A percentile compares a stretch with the other conserved stretches of the same genome.
These are phyloP conservation scores for Myotis yumanensis DNA, from an alignment of 2,113 vertebrate species.

Conservation along the genomic window DNA sequence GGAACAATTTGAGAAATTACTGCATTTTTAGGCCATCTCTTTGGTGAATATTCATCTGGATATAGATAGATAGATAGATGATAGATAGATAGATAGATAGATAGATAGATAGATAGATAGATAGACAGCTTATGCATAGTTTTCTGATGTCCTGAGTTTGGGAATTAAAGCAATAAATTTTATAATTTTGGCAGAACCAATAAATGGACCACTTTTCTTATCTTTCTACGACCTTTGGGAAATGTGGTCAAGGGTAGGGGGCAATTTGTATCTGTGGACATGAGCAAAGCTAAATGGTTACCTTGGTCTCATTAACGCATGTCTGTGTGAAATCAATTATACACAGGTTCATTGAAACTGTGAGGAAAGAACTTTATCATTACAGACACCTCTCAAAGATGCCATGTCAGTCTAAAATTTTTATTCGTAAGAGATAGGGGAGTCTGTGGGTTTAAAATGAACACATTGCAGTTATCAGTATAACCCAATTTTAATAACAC, in stretches of 20 bases:
- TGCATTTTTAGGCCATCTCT: background rate
- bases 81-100: background rate
- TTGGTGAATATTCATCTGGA: background rate
- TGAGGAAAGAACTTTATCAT: background rate
- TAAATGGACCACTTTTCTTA: background rate
- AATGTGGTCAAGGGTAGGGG: background rate
- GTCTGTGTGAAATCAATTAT: background rate
- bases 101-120: too few relatives aligned
- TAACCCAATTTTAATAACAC: background rate
- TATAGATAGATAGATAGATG: background rate
- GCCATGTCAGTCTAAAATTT: background rate
- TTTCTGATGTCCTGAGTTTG: background rate
- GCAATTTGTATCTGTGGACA: background rate
- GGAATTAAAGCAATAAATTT: background rate
- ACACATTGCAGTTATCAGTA: background rate
- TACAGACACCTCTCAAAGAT: conserved; percentile 24
- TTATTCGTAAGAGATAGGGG: background rate
- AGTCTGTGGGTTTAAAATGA: background rate
- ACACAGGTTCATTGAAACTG: background rate
- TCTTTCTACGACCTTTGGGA: background rate
- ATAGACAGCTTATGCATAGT: background rate
- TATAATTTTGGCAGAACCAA: background rate
- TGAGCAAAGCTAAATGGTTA: background rate
- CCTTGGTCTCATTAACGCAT: background rate
- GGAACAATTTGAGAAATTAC: conserved; percentile 8